Percentiles rank a stretch among this genome's conserved stretches.
phyloP scores from a whole-genome alignment of 2,113 vertebrate species.

The Podarcis cretensis region DNA sequence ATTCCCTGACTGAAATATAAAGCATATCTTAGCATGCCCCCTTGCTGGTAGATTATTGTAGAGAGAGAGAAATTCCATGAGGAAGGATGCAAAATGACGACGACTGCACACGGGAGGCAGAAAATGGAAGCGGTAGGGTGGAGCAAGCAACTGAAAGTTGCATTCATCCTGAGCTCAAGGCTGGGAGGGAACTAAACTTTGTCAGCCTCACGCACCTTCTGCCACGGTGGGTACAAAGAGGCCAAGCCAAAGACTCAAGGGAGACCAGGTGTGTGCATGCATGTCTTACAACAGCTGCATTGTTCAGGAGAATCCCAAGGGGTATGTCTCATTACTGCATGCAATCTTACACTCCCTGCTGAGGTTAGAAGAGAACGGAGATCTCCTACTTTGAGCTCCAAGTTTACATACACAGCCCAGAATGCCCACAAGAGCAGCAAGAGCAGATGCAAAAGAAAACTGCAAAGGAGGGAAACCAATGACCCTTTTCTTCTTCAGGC shows the following conservation, averaged over 20 bases:
- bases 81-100: not conserved
- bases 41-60: not conserved
- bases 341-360: not conserved
- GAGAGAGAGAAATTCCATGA: not conserved
- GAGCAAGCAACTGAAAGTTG: not conserved
- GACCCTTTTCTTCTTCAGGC: not conserved
- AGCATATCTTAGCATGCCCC: not conserved
- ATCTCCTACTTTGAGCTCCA: not conserved
- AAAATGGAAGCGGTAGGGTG: not conserved
- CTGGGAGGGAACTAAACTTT: not conserved
- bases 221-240: not conserved
- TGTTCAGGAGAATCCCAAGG: not conserved
- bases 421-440: not conserved
- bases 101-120: not conserved
- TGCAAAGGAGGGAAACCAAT: not conserved
- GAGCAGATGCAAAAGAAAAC: not conserved
- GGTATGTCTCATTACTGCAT: not conserved
- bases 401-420: not conserved
- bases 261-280: not conserved
- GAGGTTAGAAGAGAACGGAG: not conserved
- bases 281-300: not conserved
- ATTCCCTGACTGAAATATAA: slow-evolving; percentile 13
- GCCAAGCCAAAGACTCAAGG: not conserved
- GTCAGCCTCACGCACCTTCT: not conserved
- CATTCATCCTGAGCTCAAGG: not conserved